Conservation (phyloP, 2,888 invertebrate species). For the Diabrotica balteata region DNA sequence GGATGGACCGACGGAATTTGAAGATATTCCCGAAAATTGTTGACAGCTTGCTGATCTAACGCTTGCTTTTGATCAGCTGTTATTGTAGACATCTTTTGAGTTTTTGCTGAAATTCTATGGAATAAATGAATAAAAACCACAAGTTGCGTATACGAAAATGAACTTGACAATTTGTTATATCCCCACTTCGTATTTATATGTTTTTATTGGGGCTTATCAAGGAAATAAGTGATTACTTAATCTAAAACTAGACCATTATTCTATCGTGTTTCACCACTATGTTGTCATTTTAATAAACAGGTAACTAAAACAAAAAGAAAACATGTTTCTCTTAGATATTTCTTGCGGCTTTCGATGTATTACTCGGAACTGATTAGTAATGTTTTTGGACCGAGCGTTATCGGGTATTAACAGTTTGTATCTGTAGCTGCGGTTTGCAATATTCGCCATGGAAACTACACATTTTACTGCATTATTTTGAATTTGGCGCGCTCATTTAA, state of each 20-base stretch:
- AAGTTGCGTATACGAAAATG: background rate
- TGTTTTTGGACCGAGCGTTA: too few species aligned
- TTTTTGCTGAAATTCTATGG: slow-evolving; percentile 35
- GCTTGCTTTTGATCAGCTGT: slow-evolving; percentile 54
- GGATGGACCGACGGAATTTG: slow-evolving; percentile 89
- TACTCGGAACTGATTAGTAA: background rate
- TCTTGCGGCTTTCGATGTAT: slow-evolving; percentile 9
- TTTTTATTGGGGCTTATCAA: slow-evolving; percentile 22
- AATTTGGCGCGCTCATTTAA: slow-evolving; percentile 32
- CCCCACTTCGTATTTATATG: slow-evolving; percentile 3
- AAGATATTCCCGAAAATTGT: slow-evolving; percentile 85
- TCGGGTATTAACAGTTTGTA: slow-evolving; percentile 13
- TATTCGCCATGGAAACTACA: slow-evolving; percentile 33
- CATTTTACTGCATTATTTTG: slow-evolving; percentile 30
- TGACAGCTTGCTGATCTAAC: slow-evolving; percentile 55
- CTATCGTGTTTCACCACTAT: slow-evolving; percentile 17
- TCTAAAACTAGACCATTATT: slow-evolving; percentile 28
- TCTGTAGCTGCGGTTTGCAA: slow-evolving; percentile 28
- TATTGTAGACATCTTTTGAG: slow-evolving; percentile 53
- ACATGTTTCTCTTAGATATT: slow-evolving; percentile 8
- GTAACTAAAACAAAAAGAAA: slow-evolving; percentile 16
- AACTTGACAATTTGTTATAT: slow-evolving; percentile 9
- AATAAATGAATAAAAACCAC: slow-evolving; percentile 19
- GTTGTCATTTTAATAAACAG: slow-evolving; percentile 11
- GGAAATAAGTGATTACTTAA: slow-evolving; percentile 33